phyloP scores from a whole-genome alignment of 2,888 invertebrate genomes.

The Aplocera efformata region DNA sequence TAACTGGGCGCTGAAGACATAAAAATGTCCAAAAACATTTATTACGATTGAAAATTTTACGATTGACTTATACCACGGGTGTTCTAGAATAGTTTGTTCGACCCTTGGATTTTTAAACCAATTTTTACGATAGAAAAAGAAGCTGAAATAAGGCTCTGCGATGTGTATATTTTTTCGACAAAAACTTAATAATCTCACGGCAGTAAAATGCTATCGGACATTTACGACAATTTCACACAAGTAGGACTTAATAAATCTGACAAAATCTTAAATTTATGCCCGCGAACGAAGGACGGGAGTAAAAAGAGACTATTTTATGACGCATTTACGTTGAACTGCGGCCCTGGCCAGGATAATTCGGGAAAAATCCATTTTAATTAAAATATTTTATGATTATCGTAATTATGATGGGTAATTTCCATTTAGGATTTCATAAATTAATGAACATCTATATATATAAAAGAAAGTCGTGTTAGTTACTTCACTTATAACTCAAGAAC shows the following conservation, averaged over 20 bases:
- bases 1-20: conserved; percentile 28
- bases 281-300: conserved; percentile 49
- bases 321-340: conserved; percentile 59
- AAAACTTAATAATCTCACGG: conserved; percentile 60
- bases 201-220: conserved; percentile 69
- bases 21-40: conserved; percentile 29
- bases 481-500: too few species aligned
- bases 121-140: conserved; percentile 53
- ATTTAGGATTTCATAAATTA: too few species aligned
- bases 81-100: conserved; percentile 28
- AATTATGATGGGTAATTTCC: conserved; percentile 43
- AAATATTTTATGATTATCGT: conserved; percentile 47
- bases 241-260: conserved; percentile 75
- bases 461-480: too few species aligned
- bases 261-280: conserved; percentile 70
- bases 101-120: conserved; percentile 25
- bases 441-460: too few species aligned
- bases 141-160: conserved; percentile 39
- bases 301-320: conserved; percentile 52
- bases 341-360: conserved; percentile 51
- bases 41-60: conserved; percentile 33
- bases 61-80: conserved; percentile 22
- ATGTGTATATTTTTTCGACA: conserved; percentile 48
- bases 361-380: conserved; percentile 69
- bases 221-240: conserved; percentile 77